A percentile compares a stretch with the other conserved stretches of the same genome.
Conservation (phyloP, 2,113 vertebrate species). For the Eleginops maclovinus region DNA sequence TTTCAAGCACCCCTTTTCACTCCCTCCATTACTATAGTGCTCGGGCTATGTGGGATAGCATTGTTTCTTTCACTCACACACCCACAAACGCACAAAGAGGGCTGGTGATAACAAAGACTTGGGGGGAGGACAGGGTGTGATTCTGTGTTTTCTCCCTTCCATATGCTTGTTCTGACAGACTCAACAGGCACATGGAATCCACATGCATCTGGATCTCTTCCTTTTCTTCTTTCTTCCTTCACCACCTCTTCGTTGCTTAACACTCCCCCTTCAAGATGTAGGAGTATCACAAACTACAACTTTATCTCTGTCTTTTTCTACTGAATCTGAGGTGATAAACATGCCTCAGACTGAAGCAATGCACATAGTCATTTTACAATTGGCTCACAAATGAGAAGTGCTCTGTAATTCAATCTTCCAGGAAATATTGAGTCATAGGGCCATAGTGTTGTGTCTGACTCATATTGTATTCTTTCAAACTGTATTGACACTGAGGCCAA, state of each 20-base stretch:
- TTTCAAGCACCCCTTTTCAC: constrained; percentile 67
- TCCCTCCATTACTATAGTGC: constrained; percentile 46
- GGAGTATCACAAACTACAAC: not conserved
- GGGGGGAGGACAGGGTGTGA: constrained; percentile 14
- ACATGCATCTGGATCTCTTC: constrained; percentile 30
- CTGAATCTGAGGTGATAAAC: not conserved
- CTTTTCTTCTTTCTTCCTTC: constrained; percentile 9
- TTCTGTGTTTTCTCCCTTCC: constrained; percentile 43
- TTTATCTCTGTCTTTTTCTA: not conserved
- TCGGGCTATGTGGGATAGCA: constrained; percentile 55
- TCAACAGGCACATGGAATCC: constrained; percentile 60
- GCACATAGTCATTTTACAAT: not conserved
- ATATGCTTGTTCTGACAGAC: constrained; percentile 46
- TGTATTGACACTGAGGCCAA: constrained; percentile 47
- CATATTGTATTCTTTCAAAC: constrained; percentile 34
- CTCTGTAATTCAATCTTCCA: constrained; percentile 16
- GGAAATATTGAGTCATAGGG: constrained; percentile 65
- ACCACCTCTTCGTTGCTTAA: constrained; percentile 42
- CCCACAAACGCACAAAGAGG: constrained; percentile 69
- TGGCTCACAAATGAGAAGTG: constrained; percentile 20
- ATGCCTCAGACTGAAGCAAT: not conserved
- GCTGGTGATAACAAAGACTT: constrained; percentile 59
- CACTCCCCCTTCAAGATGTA: not conserved
- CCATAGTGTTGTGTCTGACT: constrained; percentile 42
- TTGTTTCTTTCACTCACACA: constrained; percentile 71